These are phyloP conservation scores for Tetranychus truncatus DNA, from an alignment of 2,888 invertebrate genomes.

Conservation along the genomic window DNA sequence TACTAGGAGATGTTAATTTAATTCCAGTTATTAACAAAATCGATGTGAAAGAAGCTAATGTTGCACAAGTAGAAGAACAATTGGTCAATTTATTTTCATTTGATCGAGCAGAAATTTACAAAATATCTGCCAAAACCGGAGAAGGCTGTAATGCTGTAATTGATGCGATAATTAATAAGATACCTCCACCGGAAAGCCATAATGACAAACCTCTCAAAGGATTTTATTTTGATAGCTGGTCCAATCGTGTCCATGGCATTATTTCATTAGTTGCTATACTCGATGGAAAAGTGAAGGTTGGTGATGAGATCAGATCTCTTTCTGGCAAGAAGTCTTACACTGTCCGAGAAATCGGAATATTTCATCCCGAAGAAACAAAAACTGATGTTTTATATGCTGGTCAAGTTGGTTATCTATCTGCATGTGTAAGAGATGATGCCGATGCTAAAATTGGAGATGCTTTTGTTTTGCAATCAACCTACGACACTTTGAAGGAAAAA, in stretches of 20 bases:
- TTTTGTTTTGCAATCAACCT: slow-evolving; percentile 35
- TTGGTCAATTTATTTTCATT: slow-evolving; percentile 63
- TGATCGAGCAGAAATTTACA: slow-evolving; percentile 48
- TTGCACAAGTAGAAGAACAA: slow-evolving; percentile 59
- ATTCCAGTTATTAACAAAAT: slow-evolving; percentile 92
- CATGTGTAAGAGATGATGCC: slow-evolving; percentile 53
- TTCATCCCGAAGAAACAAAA: slow-evolving; percentile 54
- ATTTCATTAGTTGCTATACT: slow-evolving; percentile 55
- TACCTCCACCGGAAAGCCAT: slow-evolving; percentile 44
- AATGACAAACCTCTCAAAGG: slow-evolving; percentile 47
- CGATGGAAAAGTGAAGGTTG: slow-evolving; percentile 52
- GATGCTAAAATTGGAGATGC: slow-evolving; percentile 64
- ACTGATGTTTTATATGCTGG: slow-evolving; percentile 44
- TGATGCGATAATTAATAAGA: slow-evolving; percentile 52
- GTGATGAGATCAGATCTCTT: slow-evolving; percentile 38
- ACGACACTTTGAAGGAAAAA: not conserved
- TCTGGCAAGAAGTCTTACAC: slow-evolving; percentile 55
- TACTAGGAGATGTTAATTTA: slow-evolving; percentile 55
- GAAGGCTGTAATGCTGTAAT: slow-evolving; percentile 59
- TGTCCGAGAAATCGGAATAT: slow-evolving; percentile 55
- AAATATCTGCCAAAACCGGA: slow-evolving; percentile 81
- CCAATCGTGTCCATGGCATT: slow-evolving; percentile 65
- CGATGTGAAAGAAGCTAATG: slow-evolving; percentile 73
- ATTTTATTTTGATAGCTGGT: slow-evolving; percentile 82
- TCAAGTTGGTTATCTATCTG: slow-evolving; percentile 74